Evolutionary conservation across 2,797 vertebrate species (phyloP).

Genomic region (Trichosurus vulpecula): DNA sequence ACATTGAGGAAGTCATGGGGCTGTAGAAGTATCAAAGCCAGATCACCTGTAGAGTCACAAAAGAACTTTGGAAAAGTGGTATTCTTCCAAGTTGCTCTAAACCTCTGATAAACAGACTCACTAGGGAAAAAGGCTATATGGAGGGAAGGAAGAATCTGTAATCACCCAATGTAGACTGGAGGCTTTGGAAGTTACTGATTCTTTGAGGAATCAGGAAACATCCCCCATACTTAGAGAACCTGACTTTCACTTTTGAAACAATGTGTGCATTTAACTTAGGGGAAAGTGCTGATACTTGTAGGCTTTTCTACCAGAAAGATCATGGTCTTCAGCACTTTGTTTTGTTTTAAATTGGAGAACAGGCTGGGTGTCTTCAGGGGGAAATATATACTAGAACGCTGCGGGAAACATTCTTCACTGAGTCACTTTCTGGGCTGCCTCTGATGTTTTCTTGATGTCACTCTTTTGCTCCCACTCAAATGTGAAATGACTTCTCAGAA

Average conservation of each 20-base stretch:
- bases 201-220: not conserved
- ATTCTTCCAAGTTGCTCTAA: not conserved
- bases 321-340: not conserved
- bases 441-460: not conserved
- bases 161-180: not conserved
- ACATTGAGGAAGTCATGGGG: not conserved
- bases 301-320: not conserved
- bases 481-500: not conserved
- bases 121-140: not conserved
- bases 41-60: not conserved
- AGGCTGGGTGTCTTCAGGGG: not conserved
- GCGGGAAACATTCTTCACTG: not conserved
- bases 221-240: not conserved
- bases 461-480: not conserved
- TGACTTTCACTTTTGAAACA: not conserved
- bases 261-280: not conserved
- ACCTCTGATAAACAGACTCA: not conserved
- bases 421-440: not conserved
- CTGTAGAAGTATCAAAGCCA: not conserved
- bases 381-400: not conserved
- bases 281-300: not conserved
- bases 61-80: not conserved
- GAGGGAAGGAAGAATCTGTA: not conserved
- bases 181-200: not conserved
- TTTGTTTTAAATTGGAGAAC: not conserved